Conservation (phyloP, 1,140 invertebrate species). For the Ooceraea biroi region DNA sequence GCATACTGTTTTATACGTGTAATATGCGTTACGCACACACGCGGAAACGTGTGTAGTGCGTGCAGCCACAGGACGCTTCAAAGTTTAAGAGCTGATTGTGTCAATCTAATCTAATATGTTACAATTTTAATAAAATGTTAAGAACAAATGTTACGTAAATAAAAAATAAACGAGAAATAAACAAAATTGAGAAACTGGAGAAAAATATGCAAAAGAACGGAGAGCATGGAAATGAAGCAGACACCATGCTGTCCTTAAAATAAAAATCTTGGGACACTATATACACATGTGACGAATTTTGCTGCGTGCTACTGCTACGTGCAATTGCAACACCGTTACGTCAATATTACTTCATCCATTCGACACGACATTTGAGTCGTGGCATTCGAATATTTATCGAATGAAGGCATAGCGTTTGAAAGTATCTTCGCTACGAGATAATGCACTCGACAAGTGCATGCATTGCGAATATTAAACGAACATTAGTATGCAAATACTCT, state of each 20-base stretch:
- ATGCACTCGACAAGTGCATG: not conserved
- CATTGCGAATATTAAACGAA: slow-evolving; percentile 19
- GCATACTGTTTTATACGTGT: slow-evolving; percentile 41
- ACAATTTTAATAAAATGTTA: no score
- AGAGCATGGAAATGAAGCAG: not conserved
- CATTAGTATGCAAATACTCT: slow-evolving; percentile 18
- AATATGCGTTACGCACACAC: not conserved
- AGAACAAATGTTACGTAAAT: no score
- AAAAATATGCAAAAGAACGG: not conserved
- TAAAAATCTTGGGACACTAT: not conserved
- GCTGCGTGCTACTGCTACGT: not conserved
- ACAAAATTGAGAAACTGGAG: not conserved
- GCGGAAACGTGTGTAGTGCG: no score
- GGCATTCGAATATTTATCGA: slow-evolving; percentile 23
- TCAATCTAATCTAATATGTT: no score
- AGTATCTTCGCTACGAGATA: not conserved
- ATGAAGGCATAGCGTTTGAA: slow-evolving; percentile 2
- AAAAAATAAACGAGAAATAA: no score
- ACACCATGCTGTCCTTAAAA: no score
- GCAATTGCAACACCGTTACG: slow-evolving; percentile 19
- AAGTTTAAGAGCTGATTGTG: no score
- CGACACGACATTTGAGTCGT: slow-evolving; percentile 9
- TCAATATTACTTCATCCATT: slow-evolving; percentile 15
- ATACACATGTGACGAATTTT: not conserved
- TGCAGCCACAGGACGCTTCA: no score